phyloP scores from a whole-genome alignment of 2,797 vertebrate genomes.

The Micrastur ruficollis region DNA sequence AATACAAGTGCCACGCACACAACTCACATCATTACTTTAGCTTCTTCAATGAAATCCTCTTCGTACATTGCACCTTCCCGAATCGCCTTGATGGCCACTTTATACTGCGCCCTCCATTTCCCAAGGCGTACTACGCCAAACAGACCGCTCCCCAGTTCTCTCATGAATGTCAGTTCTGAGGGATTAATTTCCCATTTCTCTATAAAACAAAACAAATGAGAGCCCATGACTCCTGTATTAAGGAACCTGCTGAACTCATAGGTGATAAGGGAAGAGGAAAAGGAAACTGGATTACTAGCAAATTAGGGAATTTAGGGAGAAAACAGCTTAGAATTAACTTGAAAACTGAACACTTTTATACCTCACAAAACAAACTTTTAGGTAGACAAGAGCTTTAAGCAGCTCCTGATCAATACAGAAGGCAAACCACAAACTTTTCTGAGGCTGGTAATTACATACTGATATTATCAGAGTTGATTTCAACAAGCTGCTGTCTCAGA shows the following conservation, averaged over 20 bases:
- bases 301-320: neutral
- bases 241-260: neutral
- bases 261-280: neutral
- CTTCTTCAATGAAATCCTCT: constrained; percentile 97
- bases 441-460: neutral
- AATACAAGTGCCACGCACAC: neutral
- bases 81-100: constrained; percentile 93
- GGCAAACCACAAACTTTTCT: neutral
- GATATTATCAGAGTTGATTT: neutral
- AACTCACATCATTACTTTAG: constrained; percentile 95
- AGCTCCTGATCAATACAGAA: neutral
- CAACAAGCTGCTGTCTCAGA: neutral
- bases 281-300: neutral
- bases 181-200: constrained; percentile 86
- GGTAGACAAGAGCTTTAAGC: neutral
- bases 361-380: neutral
- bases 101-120: constrained; percentile 86
- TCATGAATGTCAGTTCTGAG: constrained; percentile 81
- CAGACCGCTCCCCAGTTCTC: constrained; percentile 80
- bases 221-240: neutral
- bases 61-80: constrained; percentile 90
- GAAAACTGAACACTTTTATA: neutral
- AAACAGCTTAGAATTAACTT: neutral
- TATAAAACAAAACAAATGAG: constrained; percentile 21
- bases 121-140: constrained; percentile 82